phyloP scores from a whole-genome alignment of 53 echinoderm and acorn worm genomes.

The Stichopus horrens region DNA sequence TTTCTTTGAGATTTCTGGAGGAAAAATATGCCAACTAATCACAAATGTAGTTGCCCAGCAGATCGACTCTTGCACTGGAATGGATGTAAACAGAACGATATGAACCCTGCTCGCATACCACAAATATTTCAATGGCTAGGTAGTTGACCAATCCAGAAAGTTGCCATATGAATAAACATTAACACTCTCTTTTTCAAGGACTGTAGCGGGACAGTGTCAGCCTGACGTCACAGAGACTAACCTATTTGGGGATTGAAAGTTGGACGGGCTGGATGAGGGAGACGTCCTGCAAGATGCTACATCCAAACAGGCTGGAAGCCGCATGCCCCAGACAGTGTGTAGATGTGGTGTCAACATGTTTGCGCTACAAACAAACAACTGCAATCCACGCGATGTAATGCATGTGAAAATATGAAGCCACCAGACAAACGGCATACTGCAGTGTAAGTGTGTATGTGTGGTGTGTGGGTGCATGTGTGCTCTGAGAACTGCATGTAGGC shows the following conservation, averaged over 20 bases:
- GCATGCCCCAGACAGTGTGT: too few species aligned
- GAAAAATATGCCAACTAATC: neutral
- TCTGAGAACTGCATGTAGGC: too few species aligned
- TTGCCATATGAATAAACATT: slow-evolving; percentile 25
- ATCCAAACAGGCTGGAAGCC: too few species aligned
- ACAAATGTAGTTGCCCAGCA: neutral
- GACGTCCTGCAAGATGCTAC: too few species aligned
- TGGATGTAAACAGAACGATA: neutral
- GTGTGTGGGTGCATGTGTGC: too few species aligned
- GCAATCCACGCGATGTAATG: too few species aligned
- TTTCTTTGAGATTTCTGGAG: neutral
- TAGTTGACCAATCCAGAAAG: slow-evolving; percentile 32
- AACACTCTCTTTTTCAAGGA: too few species aligned
- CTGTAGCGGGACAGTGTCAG: neutral
- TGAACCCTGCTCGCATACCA: slow-evolving; percentile 19
- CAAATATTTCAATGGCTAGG: slow-evolving; percentile 8
- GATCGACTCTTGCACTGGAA: neutral
- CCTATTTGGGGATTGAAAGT: neutral
- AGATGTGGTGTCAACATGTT: too few species aligned
- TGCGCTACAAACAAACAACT: too few species aligned
- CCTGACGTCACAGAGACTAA: neutral
- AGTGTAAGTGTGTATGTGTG: too few species aligned
- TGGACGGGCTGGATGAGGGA: neutral
- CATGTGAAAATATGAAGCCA: too few species aligned
- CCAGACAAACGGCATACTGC: too few species aligned